Percentiles rank a stretch among this genome's conserved stretches.
Conservation (phyloP, 1,140 invertebrate genomes). For the Atta cephalotes region DNA sequence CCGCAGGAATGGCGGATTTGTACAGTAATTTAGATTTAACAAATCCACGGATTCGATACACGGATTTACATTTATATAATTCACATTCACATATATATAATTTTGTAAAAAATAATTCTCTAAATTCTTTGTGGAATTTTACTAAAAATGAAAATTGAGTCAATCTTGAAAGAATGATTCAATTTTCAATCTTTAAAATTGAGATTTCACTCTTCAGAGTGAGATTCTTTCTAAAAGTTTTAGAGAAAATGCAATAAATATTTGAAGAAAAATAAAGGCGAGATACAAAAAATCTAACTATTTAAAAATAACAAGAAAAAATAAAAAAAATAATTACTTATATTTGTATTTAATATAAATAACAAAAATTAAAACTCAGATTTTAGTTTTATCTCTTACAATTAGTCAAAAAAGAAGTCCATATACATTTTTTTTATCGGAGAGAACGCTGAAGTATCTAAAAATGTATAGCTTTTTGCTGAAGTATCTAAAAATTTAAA, state of each 20-base stretch:
- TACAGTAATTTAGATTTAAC: not conserved
- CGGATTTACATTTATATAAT: not conserved
- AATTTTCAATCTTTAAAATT: no score
- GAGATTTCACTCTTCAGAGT: no score
- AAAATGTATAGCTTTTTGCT: no score
- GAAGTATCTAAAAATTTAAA: no score
- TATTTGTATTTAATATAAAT: not conserved
- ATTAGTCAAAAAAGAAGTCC: not conserved
- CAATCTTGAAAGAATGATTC: no score
- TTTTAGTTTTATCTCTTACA: not conserved
- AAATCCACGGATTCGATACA: not conserved
- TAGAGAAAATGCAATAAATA: not conserved
- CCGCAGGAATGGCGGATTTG: not conserved
- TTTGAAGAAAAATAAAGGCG: not conserved
- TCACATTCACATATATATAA: not conserved
- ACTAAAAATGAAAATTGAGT: no score
- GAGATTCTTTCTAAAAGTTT: no score
- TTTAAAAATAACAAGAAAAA: not conserved
- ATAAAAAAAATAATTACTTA: not conserved
- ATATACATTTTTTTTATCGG: not conserved
- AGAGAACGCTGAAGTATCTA: no score
- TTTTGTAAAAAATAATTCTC: not conserved
- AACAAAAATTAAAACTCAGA: not conserved
- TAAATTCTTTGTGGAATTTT: no score
- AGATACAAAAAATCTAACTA: not conserved